phyloP scores from a whole-genome alignment of 2,797 vertebrate genomes.

The Nasua narica region DNA sequence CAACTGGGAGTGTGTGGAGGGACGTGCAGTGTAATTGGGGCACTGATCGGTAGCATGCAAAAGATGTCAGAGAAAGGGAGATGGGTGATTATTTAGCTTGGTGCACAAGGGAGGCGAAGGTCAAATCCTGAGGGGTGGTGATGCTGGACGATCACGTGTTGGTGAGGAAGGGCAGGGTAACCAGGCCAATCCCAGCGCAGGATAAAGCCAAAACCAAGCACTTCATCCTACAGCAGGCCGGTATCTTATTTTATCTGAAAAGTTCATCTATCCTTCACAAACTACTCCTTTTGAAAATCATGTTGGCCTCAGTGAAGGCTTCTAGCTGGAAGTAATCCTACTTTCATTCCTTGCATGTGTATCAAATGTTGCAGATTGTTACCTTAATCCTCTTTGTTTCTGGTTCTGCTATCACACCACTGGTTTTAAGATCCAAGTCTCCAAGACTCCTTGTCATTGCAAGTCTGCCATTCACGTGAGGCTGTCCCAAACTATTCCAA shows the following conservation, averaged over 20 bases:
- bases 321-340: not conserved
- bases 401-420: slow-evolving; percentile 95
- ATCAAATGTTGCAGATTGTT: slow-evolving; percentile 24
- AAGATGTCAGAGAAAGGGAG: not conserved
- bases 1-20: not conserved
- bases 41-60: not conserved
- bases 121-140: not conserved
- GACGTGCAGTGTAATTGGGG: not conserved
- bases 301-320: not conserved
- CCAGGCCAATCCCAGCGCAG: not conserved
- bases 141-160: not conserved
- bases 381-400: slow-evolving; percentile 93
- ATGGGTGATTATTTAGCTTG: not conserved
- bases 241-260: not conserved
- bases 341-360: not conserved
- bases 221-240: not conserved
- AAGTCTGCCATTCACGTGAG: slow-evolving; percentile 95
- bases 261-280: not conserved
- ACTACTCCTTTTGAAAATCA: not conserved
- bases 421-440: slow-evolving; percentile 94
- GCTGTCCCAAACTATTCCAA: slow-evolving; percentile 97
- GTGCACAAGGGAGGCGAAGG: not conserved
- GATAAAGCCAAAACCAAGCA: not conserved
- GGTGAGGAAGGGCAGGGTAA: not conserved
- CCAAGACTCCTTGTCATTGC: slow-evolving; percentile 99